Conservation (phyloP, 2,888 invertebrate genomes). For the Agrotis segetum region DNA sequence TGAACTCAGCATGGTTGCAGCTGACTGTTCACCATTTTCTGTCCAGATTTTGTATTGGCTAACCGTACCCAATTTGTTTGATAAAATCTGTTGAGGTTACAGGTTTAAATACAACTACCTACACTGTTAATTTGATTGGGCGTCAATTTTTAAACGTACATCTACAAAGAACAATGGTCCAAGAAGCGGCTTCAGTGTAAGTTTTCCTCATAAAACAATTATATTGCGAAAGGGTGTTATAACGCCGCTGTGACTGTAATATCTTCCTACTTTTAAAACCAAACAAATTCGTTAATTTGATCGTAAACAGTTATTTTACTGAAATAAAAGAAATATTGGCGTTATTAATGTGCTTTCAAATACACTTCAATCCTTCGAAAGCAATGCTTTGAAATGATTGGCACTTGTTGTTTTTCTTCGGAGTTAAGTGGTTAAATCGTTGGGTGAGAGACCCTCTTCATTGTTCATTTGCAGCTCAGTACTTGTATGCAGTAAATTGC, state of each 20-base stretch:
- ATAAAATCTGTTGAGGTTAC: neutral
- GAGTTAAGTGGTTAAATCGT: too few species aligned
- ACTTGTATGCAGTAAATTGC: too few species aligned
- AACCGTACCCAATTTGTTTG: slow-evolving; percentile 13
- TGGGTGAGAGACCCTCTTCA: too few species aligned
- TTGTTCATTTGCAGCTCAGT: too few species aligned
- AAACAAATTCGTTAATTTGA: neutral
- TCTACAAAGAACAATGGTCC: neutral
- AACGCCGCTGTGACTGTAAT: neutral
- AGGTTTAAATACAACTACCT: neutral
- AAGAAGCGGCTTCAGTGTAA: neutral
- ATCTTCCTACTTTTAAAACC: neutral
- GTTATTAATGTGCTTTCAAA: too few species aligned
- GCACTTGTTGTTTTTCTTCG: too few species aligned
- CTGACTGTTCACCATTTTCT: too few species aligned
- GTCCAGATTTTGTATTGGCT: too few species aligned
- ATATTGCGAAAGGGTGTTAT: neutral
- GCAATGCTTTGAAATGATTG: too few species aligned
- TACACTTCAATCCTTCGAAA: too few species aligned
- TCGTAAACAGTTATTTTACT: neutral
- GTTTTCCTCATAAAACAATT: neutral
- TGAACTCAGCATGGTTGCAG: too few species aligned
- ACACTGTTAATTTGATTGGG: too few species aligned
- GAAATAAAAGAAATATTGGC: neutral
- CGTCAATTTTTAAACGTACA: neutral